Percentiles rank a stretch among this genome's conserved stretches.
Evolutionary conservation across 92 coral and sea anemone species (phyloP).

Genomic region (Zoanthus solanderi): DNA sequence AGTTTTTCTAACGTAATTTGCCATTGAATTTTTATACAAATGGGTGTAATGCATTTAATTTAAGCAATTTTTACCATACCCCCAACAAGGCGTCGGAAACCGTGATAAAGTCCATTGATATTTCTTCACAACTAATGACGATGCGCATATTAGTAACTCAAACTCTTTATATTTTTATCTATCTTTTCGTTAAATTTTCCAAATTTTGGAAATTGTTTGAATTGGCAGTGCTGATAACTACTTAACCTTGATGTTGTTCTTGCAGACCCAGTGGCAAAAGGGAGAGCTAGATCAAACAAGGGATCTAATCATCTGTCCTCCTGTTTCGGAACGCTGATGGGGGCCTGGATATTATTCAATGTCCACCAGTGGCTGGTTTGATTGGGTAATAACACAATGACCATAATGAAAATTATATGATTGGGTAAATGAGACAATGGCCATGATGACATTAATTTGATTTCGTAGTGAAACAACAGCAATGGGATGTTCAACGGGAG

Average conservation of each 20-base stretch:
- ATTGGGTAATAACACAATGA: neutral
- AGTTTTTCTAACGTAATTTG: too few relatives aligned
- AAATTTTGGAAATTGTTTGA: too few relatives aligned
- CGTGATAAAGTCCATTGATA: too few relatives aligned
- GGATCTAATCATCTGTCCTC: neutral
- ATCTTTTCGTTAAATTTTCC: neutral
- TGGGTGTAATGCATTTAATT: too few relatives aligned
- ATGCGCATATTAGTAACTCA: too few relatives aligned
- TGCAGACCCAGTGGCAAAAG: constrained; percentile 37
- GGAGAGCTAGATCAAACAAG: constrained; percentile 17
- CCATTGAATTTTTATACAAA: too few relatives aligned
- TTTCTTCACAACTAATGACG: too few relatives aligned
- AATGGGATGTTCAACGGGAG: too few relatives aligned
- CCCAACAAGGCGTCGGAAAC: too few relatives aligned
- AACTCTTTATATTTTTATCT: neutral
- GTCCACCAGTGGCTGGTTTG: neutral
- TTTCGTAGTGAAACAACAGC: too few relatives aligned
- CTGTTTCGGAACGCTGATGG: constrained; percentile 5
- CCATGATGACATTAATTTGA: neutral
- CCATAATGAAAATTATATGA: neutral
- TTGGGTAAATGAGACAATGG: neutral
- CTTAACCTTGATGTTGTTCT: neutral
- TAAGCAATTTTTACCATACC: too few relatives aligned
- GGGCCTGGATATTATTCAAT: constrained; percentile 16
- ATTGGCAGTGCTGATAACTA: too few relatives aligned